A percentile compares a stretch with the other conserved stretches of the same genome.
Conservation (phyloP, 2,113 vertebrate species). For the Agelaius tricolor region DNA sequence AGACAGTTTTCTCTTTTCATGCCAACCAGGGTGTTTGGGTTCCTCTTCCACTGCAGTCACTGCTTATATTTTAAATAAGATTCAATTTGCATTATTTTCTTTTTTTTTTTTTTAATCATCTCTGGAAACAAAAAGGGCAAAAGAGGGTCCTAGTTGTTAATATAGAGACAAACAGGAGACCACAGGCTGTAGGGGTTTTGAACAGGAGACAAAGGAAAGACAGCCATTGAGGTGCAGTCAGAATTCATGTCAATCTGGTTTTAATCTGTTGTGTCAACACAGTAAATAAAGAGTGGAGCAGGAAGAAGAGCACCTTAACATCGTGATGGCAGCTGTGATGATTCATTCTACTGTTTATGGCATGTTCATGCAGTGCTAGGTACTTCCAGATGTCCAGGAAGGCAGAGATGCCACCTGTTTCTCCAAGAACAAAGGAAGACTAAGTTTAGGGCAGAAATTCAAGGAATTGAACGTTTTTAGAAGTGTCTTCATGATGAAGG, state of each 20-base stretch:
- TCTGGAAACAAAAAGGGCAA: not conserved
- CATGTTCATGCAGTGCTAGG: not conserved
- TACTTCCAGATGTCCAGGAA: not conserved
- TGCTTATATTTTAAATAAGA: not conserved
- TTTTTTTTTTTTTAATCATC: not conserved
- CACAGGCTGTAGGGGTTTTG: not conserved
- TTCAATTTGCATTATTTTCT: not conserved
- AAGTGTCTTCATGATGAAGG: not conserved
- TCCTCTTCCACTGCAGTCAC: not conserved
- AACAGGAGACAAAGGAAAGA: not conserved
- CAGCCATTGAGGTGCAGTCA: fast-evolving
- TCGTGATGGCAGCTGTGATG: not conserved
- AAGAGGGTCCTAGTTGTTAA: not conserved
- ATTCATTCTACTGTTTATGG: not conserved
- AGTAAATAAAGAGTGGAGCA: not conserved
- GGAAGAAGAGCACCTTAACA: not conserved
- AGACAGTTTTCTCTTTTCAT: not conserved
- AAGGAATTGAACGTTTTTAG: not conserved
- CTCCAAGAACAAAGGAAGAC: not conserved
- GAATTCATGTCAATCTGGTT: not conserved
- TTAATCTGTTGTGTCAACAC: not conserved
- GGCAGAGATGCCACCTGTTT: not conserved
- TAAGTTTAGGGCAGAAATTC: not conserved
- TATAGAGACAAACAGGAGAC: not conserved
- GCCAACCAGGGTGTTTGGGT: not conserved